Evolutionary conservation across 2,113 vertebrate species (phyloP).

Genomic region (Chionomys nivalis): DNA sequence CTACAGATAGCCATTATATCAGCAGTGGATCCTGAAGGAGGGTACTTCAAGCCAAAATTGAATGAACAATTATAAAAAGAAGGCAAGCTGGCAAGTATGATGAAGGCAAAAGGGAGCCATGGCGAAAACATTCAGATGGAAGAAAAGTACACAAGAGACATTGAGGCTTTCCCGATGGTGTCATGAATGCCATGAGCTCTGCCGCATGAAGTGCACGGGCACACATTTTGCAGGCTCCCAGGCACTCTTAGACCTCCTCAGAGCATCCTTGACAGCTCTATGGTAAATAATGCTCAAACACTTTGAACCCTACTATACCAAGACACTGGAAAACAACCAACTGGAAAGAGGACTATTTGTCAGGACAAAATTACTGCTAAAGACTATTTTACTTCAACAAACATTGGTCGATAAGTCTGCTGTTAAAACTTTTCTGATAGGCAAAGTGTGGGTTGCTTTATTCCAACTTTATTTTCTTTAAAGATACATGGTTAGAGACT

Average conservation of each 20-base stretch:
- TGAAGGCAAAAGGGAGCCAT: background rate
- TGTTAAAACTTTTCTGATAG: background rate
- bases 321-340: slow-evolving; percentile 8
- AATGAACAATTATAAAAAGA: background rate
- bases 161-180: background rate
- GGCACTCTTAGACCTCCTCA: background rate
- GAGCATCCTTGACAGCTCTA: background rate
- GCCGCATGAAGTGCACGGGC: background rate
- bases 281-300: background rate
- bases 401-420: background rate
- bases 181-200: accelerated
- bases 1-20: background rate
- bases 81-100: background rate
- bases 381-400: slow-evolving; percentile 33
- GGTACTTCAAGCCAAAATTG: background rate
- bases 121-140: background rate
- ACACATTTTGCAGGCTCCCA: background rate
- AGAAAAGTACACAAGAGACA: background rate
- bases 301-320: background rate
- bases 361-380: slow-evolving; percentile 43
- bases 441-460: background rate
- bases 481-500: slow-evolving; percentile 1
- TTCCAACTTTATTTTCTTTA: background rate
- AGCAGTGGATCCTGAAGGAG: background rate
- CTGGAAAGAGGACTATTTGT: background rate